Evolutionary conservation across 2,888 invertebrate genomes (phyloP).

Genomic region (Meganola albula): DNA sequence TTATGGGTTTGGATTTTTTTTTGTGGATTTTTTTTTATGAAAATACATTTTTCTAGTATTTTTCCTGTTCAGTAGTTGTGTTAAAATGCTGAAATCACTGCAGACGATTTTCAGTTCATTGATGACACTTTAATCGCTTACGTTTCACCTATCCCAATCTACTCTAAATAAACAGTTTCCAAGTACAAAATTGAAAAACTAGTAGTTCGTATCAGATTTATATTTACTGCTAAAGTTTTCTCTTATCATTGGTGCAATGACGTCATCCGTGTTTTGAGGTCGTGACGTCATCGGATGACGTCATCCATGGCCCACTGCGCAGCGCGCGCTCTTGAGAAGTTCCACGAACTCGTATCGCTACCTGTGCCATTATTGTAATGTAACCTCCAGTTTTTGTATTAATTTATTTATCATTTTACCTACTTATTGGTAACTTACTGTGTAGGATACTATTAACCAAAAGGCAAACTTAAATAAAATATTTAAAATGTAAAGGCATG

Average conservation of each 20-base stretch:
- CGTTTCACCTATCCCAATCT: too few species aligned
- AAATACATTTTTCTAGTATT: too few species aligned
- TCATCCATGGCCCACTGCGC: slow-evolving; percentile 37
- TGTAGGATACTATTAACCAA: too few species aligned
- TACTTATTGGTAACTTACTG: too few species aligned
- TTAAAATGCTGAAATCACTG: too few species aligned
- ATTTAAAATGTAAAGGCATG: too few species aligned
- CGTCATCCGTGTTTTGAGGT: slow-evolving; percentile 46
- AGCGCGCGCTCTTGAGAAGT: slow-evolving; percentile 37
- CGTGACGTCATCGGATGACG: slow-evolving; percentile 61
- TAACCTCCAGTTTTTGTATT: slow-evolving; percentile 20
- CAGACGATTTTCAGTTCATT: too few species aligned
- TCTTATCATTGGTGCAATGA: slow-evolving; percentile 31
- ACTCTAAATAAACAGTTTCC: too few species aligned
- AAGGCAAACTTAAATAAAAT: too few species aligned
- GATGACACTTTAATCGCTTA: too few species aligned
- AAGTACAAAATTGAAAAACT: not conserved
- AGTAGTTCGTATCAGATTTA: not conserved
- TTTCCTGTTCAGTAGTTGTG: too few species aligned
- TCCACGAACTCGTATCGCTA: slow-evolving; percentile 40
- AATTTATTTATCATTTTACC: slow-evolving; percentile 17
- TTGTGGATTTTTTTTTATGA: not conserved
- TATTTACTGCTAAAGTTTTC: slow-evolving; percentile 14
- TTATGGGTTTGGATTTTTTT: not conserved
- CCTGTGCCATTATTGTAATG: slow-evolving; percentile 28